Base-by-base conservation (phyloP, 2,113 vertebrate species). In the Bos javanicus region DNA sequence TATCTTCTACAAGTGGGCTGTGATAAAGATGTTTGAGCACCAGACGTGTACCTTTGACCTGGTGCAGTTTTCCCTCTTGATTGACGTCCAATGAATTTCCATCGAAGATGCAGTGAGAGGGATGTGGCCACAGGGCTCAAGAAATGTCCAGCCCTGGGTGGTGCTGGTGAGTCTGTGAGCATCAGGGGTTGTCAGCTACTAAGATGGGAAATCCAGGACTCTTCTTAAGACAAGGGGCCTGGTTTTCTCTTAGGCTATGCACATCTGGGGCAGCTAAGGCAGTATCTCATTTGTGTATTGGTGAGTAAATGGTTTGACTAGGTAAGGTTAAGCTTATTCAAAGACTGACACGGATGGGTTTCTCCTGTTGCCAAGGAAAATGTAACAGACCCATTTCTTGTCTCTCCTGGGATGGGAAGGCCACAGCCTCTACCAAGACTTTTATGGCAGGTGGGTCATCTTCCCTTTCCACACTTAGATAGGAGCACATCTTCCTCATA, bases 321-420 rank as follows among this genome's bases (percentile, higher is more conserved):
- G 89, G 52, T 26, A 90, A 87, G 71, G 33, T 89, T 96, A 94
- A 97, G 71, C 16, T 96, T 96, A 91, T 91, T 80, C 94, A 91
- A 92, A n/a, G 80, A 91, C 87, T 23, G 56, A 71, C 81, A 46
- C 80, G 92, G 78, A 48, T 90, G 8, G 1, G 71, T 80, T 74
- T 94, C 21, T 93, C 6, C 36, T 57, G 16, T 33, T 26, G 14
- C 36, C 4, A 33, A 80, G 95, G 95, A 52, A 90, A 96, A 96
- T 85, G 84, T 94, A 95, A 83, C 81, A 93, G n/a, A 89, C 76
- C 97, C 95, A 89, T 93, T 94, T 98, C 64, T 96, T 90, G n/a
- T 80, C 56, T 59, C 11, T 67, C 62, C n/a, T 91, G 83, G 46
- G 50, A n/a, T 19, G 30, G 15, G 78, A 82, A 67, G 83, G 17